Evolutionary conservation across 1,140 invertebrate species (phyloP), one percentile per base, ranked within the genome.

Genomic region (Cydia strobilella): DNA sequence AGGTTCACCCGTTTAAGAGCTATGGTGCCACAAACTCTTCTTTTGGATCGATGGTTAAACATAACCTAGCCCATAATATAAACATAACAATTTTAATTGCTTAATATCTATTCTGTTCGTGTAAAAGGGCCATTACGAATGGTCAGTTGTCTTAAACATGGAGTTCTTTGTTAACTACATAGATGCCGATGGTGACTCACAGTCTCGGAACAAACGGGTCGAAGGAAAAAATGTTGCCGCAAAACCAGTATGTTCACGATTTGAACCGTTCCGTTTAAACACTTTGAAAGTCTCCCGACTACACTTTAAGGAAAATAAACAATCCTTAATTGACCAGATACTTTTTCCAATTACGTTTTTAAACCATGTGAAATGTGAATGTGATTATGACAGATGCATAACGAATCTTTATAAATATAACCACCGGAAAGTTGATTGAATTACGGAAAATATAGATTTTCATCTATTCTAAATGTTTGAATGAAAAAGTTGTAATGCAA

Each of bases 121-220:
- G 12, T 45, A 45, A 45, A 45, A 45, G 42, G 13, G 42, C 15
- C 12, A 18, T 54, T 54, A 54, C n/a, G 15, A 54, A 18, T 54
- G 51, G 51, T 13, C 51, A 54, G 51, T 54, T 54, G n/a, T 54
- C n/a, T 51, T 18, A 51, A 51, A 51, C 48, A 12, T n/a, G n/a
- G 4, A 51, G 15, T 51, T 51, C 4, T 51, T 51, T 51, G 48
- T 18, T 3, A 51, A n/a, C n/a, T n/a, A n/a, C n/a, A n/a, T n/a
- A n/a, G n/a, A n/a, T n/a, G 3, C 48, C 48, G 48, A 51, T n/a
- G 48, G 48, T 51, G 48, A 51, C 48, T 51, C 48, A 51, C 48
- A 51, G 15, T 18, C 51, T 48, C 45, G 6, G 3, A 54, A 54
- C 51, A 54, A 20, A 7, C 51, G 5, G 6, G n/a, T 9, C 15